Base-by-base conservation (phyloP, 1,140 invertebrate species). In the Drosophila subobscura region DNA sequence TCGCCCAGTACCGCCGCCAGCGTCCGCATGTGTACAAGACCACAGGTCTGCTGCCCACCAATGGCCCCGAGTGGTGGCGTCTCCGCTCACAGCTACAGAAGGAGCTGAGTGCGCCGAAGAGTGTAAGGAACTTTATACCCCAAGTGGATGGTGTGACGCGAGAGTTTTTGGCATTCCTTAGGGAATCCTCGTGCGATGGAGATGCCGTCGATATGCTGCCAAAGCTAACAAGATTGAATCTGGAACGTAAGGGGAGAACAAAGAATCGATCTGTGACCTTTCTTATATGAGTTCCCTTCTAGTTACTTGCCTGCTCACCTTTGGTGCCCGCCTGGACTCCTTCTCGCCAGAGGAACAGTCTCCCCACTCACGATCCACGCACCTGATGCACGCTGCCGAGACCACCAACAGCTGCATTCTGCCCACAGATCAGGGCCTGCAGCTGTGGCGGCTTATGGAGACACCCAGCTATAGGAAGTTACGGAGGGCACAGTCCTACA, bases 41-140 rank as follows among this genome's bases (percentile, higher is more conserved):
- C 44, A 96, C 96, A 4, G 97, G 97, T 23, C 92, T 98, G 25
- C 92, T 98, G 67, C 95, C 96, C 8, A 97, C 96, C 51, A 98
- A 98, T 93, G 97, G 97, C 2, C 89, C 92, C 7, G 94, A 97
- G 60, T 98, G 97, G 97, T 95, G 94, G 93, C 93, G 94, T 57
- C 83, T 98, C 1, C 93, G 97, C 22, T 95, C 94, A 63, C 93
- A 94, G 41, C 95, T 97, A 81, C 97, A 98, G 92, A 96, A 95
- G 86, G 94, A 94, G 27, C 91, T 98, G 29, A 95, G 96, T 70
- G 94, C 94, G 59, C 94, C 95, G 0, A 93, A 94, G 55, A 95
- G 94, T 73, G 94, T 96, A 0, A 92, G 94, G 29, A 92, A 91
- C 61, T 96, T 97, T 84, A 90, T 97, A 0, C 68, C 91, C 8